Percentiles rank a stretch among this genome's conserved stretches.
These are phyloP conservation scores for Synaphobranchus kaupii DNA, from an alignment of 2,797 vertebrate species.

Conservation along the genomic window DNA sequence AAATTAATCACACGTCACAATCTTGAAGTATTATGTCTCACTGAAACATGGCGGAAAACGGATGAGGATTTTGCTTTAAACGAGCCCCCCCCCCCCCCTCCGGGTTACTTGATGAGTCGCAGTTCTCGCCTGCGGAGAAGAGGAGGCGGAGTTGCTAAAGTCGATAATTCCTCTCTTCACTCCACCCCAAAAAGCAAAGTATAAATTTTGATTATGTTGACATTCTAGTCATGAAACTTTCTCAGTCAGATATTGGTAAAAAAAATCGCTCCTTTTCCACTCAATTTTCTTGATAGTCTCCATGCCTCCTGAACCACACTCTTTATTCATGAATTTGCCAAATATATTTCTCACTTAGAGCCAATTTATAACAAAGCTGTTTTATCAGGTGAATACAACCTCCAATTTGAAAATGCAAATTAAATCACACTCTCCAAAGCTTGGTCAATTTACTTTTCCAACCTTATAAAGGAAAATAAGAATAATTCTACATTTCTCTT, in stretches of 20 bases:
- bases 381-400: background rate
- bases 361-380: background rate
- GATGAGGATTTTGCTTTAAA: background rate
- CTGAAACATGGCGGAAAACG: background rate
- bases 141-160: too few relatives aligned
- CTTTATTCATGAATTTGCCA: background rate
- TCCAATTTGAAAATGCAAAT: background rate
- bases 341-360: background rate
- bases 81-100: background rate
- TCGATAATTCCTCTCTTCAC: background rate
- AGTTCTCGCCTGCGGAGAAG: background rate
- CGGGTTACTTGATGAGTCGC: background rate
- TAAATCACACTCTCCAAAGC: background rate
- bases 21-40: background rate
- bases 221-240: background rate
- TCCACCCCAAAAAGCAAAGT: background rate
- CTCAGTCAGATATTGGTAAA: background rate
- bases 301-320: background rate
- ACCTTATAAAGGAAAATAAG: background rate
- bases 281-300: background rate
- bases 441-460: background rate
- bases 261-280: too few relatives aligned
- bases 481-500: background rate
- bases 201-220: background rate
- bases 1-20: background rate